phyloP scores from a whole-genome alignment of 2,113 vertebrate species.

The Mustela nigripes region DNA sequence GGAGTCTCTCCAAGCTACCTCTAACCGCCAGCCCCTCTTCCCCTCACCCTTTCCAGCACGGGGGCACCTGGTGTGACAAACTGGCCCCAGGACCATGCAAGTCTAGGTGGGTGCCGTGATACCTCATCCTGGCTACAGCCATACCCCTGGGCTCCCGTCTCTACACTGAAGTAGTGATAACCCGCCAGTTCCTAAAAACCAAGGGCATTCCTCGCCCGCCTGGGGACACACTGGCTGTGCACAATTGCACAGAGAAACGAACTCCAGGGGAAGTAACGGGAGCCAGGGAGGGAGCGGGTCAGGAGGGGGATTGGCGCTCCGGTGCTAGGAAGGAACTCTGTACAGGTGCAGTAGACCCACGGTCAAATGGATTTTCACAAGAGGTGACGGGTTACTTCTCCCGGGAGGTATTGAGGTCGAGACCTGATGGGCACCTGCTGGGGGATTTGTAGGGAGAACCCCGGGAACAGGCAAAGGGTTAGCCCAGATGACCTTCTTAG shows the following conservation, averaged over 20 bases:
- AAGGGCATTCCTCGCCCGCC: background rate
- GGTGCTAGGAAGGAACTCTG: background rate
- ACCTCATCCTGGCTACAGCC: background rate
- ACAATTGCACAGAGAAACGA: background rate
- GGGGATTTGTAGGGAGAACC: background rate
- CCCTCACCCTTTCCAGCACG: background rate
- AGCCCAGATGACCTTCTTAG: background rate
- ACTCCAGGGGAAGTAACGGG: background rate
- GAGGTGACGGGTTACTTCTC: background rate
- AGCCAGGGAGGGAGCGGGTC: background rate
- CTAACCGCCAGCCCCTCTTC: background rate
- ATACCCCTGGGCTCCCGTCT: background rate
- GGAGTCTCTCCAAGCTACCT: background rate
- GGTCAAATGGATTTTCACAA: background rate
- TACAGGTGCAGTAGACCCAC: background rate
- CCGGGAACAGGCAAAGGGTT: background rate
- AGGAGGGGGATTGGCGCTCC: background rate
- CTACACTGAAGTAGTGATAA: no score
- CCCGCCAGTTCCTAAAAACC: background rate
- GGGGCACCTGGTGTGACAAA: background rate
- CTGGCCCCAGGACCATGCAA: background rate
- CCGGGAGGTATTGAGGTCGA: background rate
- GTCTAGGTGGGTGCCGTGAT: accelerated
- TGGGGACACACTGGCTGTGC: background rate
- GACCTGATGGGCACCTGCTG: background rate